These are phyloP conservation scores for Crenuchus spilurus DNA, from an alignment of 2,797 vertebrate species.

Conservation along the genomic window DNA sequence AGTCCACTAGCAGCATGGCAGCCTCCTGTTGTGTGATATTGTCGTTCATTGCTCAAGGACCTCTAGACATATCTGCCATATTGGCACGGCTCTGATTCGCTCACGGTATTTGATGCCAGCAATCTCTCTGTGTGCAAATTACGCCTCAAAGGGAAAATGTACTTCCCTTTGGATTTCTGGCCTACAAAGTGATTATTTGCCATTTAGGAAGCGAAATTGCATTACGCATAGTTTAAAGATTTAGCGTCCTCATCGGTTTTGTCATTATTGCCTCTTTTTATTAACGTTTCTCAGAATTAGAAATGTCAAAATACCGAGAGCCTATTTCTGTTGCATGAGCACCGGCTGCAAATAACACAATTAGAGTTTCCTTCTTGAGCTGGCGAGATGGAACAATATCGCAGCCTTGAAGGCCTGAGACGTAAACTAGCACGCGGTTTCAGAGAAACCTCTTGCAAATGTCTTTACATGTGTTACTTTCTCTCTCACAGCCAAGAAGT, in stretches of 20 bases:
- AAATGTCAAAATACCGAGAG: conserved; percentile 4
- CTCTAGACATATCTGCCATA: conserved; percentile 53
- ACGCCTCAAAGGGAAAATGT: conserved; percentile 29
- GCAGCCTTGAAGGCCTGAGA: conserved; percentile 15
- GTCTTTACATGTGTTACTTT: conserved; percentile 31
- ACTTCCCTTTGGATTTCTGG: conserved; percentile 36
- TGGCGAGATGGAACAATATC: conserved; percentile 12
- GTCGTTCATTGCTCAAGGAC: conserved; percentile 55
- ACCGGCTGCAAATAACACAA: conserved; percentile 9
- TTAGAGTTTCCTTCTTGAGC: conserved; percentile 13
- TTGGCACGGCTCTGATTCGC: conserved; percentile 51
- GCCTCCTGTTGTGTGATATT: conserved; percentile 54
- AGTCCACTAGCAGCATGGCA: conserved; percentile 45
- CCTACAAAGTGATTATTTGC: conserved; percentile 41
- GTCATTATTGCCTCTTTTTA: conserved; percentile 17
- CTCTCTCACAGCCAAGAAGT: conserved; percentile 86
- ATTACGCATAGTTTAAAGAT: conserved; percentile 20
- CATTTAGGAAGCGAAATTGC: conserved; percentile 25
- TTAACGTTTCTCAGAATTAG: not conserved
- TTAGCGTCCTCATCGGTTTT: conserved; percentile 14
- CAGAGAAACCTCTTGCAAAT: conserved; percentile 4
- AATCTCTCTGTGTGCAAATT: conserved; percentile 45
- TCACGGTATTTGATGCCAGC: conserved; percentile 42
- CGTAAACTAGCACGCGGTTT: not conserved
- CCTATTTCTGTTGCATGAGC: not conserved